These are phyloP conservation scores for Cynaeus angustus DNA, from an alignment of 2,888 invertebrate species.

Conservation along the genomic window DNA sequence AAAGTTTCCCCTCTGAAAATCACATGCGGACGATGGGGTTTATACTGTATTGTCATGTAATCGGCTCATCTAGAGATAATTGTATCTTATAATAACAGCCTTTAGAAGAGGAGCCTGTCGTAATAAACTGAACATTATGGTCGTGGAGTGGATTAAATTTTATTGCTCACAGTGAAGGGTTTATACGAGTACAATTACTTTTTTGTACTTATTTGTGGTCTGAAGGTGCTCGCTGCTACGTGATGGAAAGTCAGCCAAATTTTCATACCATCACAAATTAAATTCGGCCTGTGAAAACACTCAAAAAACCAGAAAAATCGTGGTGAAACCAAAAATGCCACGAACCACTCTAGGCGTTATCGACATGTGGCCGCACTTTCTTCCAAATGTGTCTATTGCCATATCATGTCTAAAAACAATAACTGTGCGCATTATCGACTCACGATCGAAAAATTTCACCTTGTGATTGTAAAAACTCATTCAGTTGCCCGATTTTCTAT, in stretches of 20 bases:
- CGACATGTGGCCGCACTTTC: slow-evolving; percentile 13
- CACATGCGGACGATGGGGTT: slow-evolving; percentile 11
- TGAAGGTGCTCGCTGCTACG: not conserved
- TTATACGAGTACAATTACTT: not conserved
- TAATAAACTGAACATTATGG: slow-evolving; percentile 4
- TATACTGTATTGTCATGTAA: slow-evolving; percentile 45
- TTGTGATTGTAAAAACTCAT: slow-evolving; percentile 31
- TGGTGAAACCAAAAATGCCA: not conserved
- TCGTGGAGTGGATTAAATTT: not conserved
- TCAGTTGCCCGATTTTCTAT: slow-evolving; percentile 12
- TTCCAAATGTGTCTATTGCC: slow-evolving; percentile 21
- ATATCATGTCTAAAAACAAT: slow-evolving; percentile 30
- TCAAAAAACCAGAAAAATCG: no score
- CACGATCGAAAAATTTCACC: slow-evolving; percentile 38
- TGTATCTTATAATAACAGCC: slow-evolving; percentile 16
- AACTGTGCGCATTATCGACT: slow-evolving; percentile 23
- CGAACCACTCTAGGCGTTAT: not conserved
- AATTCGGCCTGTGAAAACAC: no score
- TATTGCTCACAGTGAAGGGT: not conserved
- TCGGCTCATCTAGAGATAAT: slow-evolving; percentile 45
- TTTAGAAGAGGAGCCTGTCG: slow-evolving; percentile 9
- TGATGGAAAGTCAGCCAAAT: no score
- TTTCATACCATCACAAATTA: no score
- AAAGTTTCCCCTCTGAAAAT: slow-evolving; percentile 22
- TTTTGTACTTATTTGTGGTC: not conserved